Conservation (phyloP, 2,797 vertebrate genomes). For the Ctenopoma kingsleyae region DNA sequence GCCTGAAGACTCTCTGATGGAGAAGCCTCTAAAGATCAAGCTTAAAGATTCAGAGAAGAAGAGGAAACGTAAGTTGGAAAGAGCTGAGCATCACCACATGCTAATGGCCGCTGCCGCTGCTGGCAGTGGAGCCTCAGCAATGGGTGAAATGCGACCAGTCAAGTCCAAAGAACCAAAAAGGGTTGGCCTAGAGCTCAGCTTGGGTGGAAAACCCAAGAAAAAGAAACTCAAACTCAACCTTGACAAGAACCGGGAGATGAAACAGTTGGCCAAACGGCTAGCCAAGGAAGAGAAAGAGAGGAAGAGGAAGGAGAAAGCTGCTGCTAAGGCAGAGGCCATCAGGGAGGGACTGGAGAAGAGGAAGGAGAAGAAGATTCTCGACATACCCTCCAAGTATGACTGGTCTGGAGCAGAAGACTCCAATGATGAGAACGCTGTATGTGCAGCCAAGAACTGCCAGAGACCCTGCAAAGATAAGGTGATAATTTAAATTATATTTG, state of each 20-base stretch:
- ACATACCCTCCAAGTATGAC: conserved; percentile 98
- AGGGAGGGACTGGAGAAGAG: conserved; percentile 93
- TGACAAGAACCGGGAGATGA: conserved; percentile 95
- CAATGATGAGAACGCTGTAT: conserved; percentile 97
- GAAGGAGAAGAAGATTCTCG: conserved; percentile 95
- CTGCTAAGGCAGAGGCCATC: conserved; percentile 89
- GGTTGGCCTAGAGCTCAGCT: conserved; percentile 81
- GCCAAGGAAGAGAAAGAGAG: conserved; percentile 97
- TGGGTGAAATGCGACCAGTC: conserved; percentile 80
- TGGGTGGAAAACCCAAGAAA: conserved; percentile 93
- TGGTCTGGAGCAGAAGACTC: conserved; percentile 99
- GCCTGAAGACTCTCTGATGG: conserved; percentile 93
- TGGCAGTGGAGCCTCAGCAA: conserved; percentile 67
- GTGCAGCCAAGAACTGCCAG: conserved; percentile 96
- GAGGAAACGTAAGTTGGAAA: conserved; percentile 93
- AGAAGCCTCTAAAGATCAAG: conserved; percentile 94
- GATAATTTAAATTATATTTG: conserved; percentile 45
- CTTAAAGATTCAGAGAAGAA: conserved; percentile 96
- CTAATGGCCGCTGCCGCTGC: conserved; percentile 81
- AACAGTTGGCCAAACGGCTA: conserved; percentile 95
- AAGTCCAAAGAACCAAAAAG: conserved; percentile 95
- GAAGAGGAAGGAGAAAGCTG: conserved; percentile 94
- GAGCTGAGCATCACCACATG: conserved; percentile 91
- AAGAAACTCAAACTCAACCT: conserved; percentile 95
- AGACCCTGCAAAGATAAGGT: conserved; percentile 99